Percentiles rank a stretch among this genome's conserved stretches.
Conservation (phyloP, 2,113 vertebrate genomes). For the Marmota flaviventris region DNA sequence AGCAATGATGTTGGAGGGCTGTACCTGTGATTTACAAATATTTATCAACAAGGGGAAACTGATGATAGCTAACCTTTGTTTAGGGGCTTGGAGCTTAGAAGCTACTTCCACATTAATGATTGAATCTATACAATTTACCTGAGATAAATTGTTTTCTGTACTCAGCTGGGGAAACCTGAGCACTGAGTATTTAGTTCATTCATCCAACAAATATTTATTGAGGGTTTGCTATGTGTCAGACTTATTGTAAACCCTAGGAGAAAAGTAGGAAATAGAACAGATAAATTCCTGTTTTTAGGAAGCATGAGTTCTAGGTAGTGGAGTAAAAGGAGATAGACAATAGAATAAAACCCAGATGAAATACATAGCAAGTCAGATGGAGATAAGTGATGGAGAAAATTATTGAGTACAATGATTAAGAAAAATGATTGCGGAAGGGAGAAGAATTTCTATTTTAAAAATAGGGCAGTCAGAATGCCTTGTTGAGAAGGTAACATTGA, state of each 20-base stretch:
- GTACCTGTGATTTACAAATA: no score
- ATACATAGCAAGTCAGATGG: background rate
- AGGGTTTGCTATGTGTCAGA: background rate
- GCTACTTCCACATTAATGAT: background rate
- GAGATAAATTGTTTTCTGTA: background rate
- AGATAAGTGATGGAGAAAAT: background rate
- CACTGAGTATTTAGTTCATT: background rate
- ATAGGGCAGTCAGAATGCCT: background rate
- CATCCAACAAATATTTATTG: background rate
- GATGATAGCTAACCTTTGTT: background rate
- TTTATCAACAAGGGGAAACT: background rate
- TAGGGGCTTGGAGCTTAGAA: background rate
- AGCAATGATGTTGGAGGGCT: background rate
- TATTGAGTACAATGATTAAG: background rate
- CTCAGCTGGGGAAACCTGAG: background rate
- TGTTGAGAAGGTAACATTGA: background rate
- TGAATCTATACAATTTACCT: slow-evolving; percentile 3
- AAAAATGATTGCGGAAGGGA: background rate
- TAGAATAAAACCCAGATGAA: background rate
- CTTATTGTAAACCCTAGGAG: background rate
- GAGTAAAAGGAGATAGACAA: background rate
- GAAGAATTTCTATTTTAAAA: background rate
- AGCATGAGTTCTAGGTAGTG: background rate
- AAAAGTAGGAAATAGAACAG: background rate
- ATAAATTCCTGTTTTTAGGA: background rate